Evolutionary conservation across 2,797 vertebrate species (phyloP).

Genomic region (Chaetophractus vellerosus): DNA sequence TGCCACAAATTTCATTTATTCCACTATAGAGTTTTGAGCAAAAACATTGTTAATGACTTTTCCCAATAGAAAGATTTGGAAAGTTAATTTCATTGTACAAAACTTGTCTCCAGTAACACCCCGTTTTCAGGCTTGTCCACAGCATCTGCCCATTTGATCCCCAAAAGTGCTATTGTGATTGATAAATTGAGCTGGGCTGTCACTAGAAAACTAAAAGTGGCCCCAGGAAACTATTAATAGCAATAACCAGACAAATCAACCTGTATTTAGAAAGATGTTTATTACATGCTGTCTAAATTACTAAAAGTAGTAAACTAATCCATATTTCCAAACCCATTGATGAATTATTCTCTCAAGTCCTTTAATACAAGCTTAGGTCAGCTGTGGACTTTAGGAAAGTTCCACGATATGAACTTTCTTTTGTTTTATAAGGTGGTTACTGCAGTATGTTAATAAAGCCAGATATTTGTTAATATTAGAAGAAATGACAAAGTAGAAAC

Average conservation of each 20-base stretch:
- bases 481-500: conserved; percentile 39
- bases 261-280: conserved; percentile 65
- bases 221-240: conserved; percentile 49
- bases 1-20: conserved; percentile 12
- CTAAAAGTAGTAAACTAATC: conserved; percentile 46
- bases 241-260: neutral
- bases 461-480: conserved; percentile 33
- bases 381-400: neutral
- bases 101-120: neutral
- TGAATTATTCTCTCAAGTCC: neutral
- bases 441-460: neutral
- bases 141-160: neutral
- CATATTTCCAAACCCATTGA: neutral
- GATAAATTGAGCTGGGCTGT: conserved; percentile 24
- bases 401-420: neutral
- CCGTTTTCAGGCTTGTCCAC: neutral
- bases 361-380: neutral
- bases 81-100: conserved; percentile 37
- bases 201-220: conserved; percentile 62
- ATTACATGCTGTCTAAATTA: conserved; percentile 57
- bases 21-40: neutral
- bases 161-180: neutral
- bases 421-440: conserved; percentile 23
- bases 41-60: neutral
- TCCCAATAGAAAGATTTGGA: conserved; percentile 1